Conservation (phyloP, 2,113 vertebrate species). For the Platanista minor region DNA sequence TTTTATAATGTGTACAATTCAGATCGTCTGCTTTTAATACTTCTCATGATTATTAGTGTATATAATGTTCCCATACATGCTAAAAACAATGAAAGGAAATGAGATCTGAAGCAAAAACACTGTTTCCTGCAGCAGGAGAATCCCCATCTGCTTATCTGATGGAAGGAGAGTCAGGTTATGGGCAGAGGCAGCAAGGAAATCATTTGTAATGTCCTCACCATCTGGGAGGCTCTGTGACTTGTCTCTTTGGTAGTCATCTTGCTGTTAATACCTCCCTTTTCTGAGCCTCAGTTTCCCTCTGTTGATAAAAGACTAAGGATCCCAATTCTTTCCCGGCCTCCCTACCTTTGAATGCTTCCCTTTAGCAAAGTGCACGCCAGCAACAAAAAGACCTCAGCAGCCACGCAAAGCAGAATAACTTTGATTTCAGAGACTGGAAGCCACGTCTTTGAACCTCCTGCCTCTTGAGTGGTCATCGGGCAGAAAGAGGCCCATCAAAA, state of each 20-base stretch:
- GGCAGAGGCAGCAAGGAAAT: neutral
- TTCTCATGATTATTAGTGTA: neutral
- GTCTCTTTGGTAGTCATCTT: neutral
- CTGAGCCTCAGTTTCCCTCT: slow-evolving; percentile 27
- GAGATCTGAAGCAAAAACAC: neutral
- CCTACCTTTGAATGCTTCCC: neutral
- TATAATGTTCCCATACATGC: neutral
- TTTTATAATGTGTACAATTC: neutral
- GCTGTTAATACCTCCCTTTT: neutral
- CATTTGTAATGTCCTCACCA: neutral
- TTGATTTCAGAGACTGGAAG: neutral
- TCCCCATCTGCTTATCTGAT: neutral
- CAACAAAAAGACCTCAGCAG: neutral
- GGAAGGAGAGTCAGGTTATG: neutral
- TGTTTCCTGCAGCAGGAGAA: neutral
- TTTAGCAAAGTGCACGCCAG: neutral
- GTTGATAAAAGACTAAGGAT: neutral
- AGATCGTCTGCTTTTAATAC: neutral
- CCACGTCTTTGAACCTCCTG: neutral
- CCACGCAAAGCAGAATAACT: neutral
- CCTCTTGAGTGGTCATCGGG: neutral
- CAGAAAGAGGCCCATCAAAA: neutral
- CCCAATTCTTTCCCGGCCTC: neutral
- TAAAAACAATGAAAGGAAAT: neutral
- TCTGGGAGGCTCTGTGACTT: neutral